Percentiles rank a stretch among this genome's conserved stretches.
phyloP scores from a whole-genome alignment of 2,888 invertebrate genomes.

The Thysanoteuthis rhombus region DNA sequence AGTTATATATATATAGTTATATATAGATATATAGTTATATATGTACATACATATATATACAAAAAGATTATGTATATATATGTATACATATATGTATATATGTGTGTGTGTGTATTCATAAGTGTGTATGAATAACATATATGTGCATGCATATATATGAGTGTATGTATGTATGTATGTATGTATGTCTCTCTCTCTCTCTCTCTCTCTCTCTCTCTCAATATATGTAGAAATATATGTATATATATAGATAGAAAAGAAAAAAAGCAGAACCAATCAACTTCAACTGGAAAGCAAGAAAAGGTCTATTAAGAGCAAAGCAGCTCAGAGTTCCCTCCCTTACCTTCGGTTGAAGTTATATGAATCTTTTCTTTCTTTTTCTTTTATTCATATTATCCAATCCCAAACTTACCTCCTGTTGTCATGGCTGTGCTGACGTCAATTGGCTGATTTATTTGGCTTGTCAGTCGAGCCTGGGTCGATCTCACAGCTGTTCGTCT shows the following conservation, averaged over 20 bases:
- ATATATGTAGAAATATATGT: too few species aligned
- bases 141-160: too few species aligned
- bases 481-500: neutral
- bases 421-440: neutral
- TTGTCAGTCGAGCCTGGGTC: neutral
- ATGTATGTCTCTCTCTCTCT: too few species aligned
- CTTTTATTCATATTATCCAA: neutral
- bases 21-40: too few species aligned
- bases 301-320: neutral
- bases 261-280: neutral
- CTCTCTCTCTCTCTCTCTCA: too few species aligned
- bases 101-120: neutral
- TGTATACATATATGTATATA: neutral
- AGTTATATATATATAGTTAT: too few species aligned
- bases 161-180: too few species aligned
- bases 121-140: too few species aligned
- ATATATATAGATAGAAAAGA: too few species aligned
- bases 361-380: neutral
- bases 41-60: too few species aligned
- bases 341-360: neutral
- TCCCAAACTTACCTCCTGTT: neutral
- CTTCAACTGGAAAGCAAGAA: neutral
- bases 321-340: neutral
- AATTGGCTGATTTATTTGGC: neutral
- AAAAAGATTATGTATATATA: too few species aligned